These are phyloP conservation scores for Diplogasteroides magnus DNA, from an alignment of 1,140 invertebrate species.

Conservation along the genomic window DNA sequence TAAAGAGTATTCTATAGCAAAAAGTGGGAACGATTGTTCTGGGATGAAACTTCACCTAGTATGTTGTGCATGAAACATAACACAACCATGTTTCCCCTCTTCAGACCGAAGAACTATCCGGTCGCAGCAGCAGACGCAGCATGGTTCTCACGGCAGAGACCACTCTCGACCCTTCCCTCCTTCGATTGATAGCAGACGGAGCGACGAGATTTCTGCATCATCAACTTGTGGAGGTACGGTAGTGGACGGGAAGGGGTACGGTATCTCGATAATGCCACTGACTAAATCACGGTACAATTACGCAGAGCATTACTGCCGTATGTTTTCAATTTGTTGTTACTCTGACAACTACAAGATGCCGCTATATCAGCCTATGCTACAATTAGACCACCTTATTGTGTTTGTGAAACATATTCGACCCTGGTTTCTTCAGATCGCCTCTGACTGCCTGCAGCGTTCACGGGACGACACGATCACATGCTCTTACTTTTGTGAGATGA, in stretches of 20 bases:
- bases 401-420: neutral
- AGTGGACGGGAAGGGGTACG: neutral
- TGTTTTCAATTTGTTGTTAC: neutral
- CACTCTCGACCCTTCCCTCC: slow-evolving; percentile 37
- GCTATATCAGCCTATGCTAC: too few relatives aligned
- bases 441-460: slow-evolving; percentile 60
- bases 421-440: slow-evolving; percentile 50
- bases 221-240: slow-evolving; percentile 56
- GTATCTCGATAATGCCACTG: neutral
- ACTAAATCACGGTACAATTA: neutral
- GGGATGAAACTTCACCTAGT: too few relatives aligned
- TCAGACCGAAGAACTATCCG: slow-evolving; percentile 5
- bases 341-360: neutral
- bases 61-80: too few relatives aligned
- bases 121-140: neutral
- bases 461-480: slow-evolving; percentile 59
- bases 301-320: neutral
- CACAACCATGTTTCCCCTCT: too few relatives aligned
- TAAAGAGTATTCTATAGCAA: too few relatives aligned
- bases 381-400: too few relatives aligned
- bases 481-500: slow-evolving; percentile 61
- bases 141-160: slow-evolving; percentile 28
- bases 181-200: slow-evolving; percentile 56
- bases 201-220: slow-evolving; percentile 60
- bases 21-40: too few relatives aligned